Percentiles rank a stretch among this genome's conserved stretches.
These are phyloP conservation scores for Ictalurus furcatus DNA, from an alignment of 2,113 vertebrate species.

Conservation along the genomic window DNA sequence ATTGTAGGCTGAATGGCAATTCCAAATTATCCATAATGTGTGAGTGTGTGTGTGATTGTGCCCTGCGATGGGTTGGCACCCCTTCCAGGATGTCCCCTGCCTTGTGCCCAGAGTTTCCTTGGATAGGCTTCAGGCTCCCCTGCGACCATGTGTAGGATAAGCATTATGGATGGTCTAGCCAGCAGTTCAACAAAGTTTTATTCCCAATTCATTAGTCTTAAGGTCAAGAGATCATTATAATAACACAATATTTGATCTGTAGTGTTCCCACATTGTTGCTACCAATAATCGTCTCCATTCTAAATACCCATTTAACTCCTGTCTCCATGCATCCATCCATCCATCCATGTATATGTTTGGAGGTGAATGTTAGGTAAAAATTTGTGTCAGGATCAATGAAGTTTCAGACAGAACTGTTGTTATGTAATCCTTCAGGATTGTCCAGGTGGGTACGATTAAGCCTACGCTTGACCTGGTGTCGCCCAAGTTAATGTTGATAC, in stretches of 20 bases:
- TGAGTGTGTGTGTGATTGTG: no score
- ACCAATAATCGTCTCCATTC: background rate
- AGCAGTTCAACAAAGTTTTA: background rate
- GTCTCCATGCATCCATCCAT: background rate
- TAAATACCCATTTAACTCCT: background rate
- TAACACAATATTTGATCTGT: background rate
- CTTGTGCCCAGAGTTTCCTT: no score
- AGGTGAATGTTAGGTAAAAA: slow-evolving; percentile 26
- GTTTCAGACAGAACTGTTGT: slow-evolving; percentile 3
- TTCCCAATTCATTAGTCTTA: background rate
- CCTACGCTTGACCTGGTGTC: background rate
- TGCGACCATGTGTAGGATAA: no score
- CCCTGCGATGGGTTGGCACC: no score
- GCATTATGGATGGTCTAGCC: background rate
- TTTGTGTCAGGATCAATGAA: background rate
- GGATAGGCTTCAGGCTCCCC: no score
- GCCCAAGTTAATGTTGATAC: background rate
- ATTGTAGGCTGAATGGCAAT: no score
- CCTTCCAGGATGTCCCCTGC: no score
- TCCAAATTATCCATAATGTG: no score
- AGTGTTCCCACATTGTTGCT: background rate
- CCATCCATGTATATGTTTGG: background rate
- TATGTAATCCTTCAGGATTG: background rate
- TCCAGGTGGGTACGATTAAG: background rate
- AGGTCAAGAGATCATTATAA: background rate